These are phyloP conservation scores for Netelia virgata DNA, from an alignment of 2,888 invertebrate genomes.

Conservation along the genomic window DNA sequence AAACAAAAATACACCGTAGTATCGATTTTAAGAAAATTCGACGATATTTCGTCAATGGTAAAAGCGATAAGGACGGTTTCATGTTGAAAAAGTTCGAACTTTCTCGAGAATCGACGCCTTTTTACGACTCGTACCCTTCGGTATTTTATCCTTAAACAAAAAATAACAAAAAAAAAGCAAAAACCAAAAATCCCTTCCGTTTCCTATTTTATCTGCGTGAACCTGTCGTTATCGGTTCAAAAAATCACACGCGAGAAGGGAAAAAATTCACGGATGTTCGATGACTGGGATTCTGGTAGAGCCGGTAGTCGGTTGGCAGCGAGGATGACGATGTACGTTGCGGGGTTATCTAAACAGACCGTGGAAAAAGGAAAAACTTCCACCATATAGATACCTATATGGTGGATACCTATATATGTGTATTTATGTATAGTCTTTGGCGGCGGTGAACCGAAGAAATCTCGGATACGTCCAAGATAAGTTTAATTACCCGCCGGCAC, in stretches of 20 bases:
- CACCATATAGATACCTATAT: not conserved
- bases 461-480: constrained; percentile 69
- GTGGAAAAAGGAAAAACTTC: constrained; percentile 38
- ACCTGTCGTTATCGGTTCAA: constrained; percentile 27
- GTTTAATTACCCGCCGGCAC: constrained; percentile 69
- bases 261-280: constrained; percentile 43
- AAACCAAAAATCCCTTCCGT: constrained; percentile 32
- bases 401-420: not conserved
- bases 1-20: constrained; percentile 24
- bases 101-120: not conserved
- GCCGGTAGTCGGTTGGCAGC: constrained; percentile 20
- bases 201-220: constrained; percentile 24
- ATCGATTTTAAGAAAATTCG: constrained; percentile 38
- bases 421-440: constrained; percentile 50
- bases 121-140: not conserved
- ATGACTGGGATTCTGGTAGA: constrained; percentile 41
- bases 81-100: not conserved
- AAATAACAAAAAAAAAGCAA: constrained; percentile 11
- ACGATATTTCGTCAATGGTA: constrained; percentile 14
- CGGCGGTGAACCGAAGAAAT: constrained; percentile 66
- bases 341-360: constrained; percentile 62
- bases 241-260: constrained; percentile 42
- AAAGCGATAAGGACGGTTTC: constrained; percentile 11
- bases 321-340: constrained; percentile 47
- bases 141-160: not conserved